These are phyloP conservation scores for Triplophysa tibetana DNA, from an alignment of 2,113 vertebrate species.

Conservation along the genomic window DNA sequence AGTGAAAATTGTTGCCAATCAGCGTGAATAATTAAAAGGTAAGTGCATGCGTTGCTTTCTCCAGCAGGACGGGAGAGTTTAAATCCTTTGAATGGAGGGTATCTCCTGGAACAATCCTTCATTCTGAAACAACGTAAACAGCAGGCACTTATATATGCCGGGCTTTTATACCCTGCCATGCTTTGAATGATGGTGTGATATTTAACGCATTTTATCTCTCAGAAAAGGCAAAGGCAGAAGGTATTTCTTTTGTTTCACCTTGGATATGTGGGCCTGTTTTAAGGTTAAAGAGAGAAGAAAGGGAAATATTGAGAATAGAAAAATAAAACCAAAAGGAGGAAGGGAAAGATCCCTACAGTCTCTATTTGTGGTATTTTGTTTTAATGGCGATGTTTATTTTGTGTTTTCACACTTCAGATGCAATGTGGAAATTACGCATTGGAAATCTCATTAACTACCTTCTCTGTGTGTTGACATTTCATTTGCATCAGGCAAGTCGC, in stretches of 20 bases:
- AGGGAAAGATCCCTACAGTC: neutral
- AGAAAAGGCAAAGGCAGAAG: neutral
- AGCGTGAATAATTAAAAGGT: constrained; percentile 35
- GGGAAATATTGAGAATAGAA: neutral
- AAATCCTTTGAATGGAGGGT: constrained; percentile 13
- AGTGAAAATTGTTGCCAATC: constrained; percentile 33
- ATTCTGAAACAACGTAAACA: constrained; percentile 22
- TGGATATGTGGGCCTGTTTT: neutral
- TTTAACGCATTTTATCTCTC: neutral
- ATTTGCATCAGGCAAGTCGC: constrained; percentile 56
- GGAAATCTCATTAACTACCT: constrained; percentile 58
- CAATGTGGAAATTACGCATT: constrained; percentile 53
- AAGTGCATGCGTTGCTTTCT: constrained; percentile 21
- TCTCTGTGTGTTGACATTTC: constrained; percentile 57
- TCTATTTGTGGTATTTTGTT: constrained; percentile 38
- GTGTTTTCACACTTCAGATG: constrained; percentile 51
- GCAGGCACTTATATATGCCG: constrained; percentile 6
- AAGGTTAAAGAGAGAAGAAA: constrained; percentile 11
- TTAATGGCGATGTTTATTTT: constrained; percentile 48
- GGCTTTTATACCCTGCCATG: constrained; percentile 9
- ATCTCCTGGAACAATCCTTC: constrained; percentile 9
- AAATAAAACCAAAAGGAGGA: neutral
- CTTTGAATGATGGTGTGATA: constrained; percentile 18
- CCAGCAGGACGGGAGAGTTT: neutral
- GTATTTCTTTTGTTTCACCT: constrained; percentile 14